Percentiles rank a stretch among this genome's conserved stretches.
Conservation (phyloP, 2,113 vertebrate genomes). For the Tauraco erythrolophus region DNA sequence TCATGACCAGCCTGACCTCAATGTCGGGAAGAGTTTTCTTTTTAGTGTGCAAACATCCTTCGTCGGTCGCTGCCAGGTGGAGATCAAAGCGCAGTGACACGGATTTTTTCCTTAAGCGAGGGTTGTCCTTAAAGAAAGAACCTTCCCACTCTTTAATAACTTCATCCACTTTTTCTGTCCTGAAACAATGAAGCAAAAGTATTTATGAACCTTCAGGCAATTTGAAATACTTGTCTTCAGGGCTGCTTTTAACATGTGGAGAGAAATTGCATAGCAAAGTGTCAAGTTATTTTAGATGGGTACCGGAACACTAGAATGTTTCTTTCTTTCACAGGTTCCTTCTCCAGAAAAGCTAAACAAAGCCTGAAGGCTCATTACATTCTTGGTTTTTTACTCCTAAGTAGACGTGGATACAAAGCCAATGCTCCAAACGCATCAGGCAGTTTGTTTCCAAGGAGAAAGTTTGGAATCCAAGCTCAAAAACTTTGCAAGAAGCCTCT, state of each 20-base stretch:
- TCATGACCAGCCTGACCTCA: constrained; percentile 95
- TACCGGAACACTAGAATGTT: neutral
- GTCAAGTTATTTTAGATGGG: neutral
- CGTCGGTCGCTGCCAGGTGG: constrained; percentile 88
- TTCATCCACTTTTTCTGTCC: constrained; percentile 95
- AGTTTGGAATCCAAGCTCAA: neutral
- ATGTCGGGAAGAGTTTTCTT: constrained; percentile 89
- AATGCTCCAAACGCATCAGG: neutral
- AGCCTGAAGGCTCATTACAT: neutral
- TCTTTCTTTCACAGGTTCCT: neutral
- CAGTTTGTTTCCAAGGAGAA: constrained; percentile 46
- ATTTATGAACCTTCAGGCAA: neutral
- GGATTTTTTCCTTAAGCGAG: constrained; percentile 93
- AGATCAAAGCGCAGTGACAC: constrained; percentile 97
- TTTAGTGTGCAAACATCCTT: constrained; percentile 83
- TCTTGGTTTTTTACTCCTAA: neutral
- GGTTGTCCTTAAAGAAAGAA: constrained; percentile 97
- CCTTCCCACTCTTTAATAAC: constrained; percentile 98
- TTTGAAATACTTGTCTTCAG: neutral
- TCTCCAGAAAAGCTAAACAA: constrained; percentile 13
- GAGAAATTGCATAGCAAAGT: neutral
- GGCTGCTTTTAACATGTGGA: neutral
- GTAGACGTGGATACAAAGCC: neutral
- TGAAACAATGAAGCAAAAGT: constrained; percentile 74
- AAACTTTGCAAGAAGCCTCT: neutral